Percentiles rank a stretch among this genome's conserved stretches.
Evolutionary conservation across 2,797 vertebrate genomes (phyloP).

Genomic region (Cetoscarus ocellatus): DNA sequence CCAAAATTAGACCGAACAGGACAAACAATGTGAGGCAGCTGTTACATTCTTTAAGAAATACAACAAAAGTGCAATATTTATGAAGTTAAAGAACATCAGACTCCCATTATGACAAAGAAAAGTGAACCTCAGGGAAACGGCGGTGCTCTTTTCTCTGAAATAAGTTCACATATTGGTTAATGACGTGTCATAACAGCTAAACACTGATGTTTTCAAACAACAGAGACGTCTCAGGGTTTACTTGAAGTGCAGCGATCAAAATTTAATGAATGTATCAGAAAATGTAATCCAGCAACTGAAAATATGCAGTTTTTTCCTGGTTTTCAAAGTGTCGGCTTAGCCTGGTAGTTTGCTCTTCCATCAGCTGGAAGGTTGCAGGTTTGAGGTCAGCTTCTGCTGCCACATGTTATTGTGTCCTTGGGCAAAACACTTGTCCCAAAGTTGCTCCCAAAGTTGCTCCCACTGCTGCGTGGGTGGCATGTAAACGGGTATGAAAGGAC

Average conservation of each 20-base stretch:
- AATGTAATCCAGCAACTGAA: background rate
- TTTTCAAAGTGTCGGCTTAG: too few relatives aligned
- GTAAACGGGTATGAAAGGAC: too few relatives aligned
- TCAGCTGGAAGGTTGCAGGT: too few relatives aligned
- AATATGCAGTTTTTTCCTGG: background rate
- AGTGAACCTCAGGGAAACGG: background rate
- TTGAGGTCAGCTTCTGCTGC: too few relatives aligned
- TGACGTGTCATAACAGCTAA: background rate
- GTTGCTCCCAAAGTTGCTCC: too few relatives aligned
- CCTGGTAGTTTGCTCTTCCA: too few relatives aligned
- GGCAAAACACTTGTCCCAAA: too few relatives aligned
- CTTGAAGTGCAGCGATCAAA: background rate
- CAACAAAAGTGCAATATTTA: slow-evolving; percentile 21
- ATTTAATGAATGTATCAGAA: background rate
- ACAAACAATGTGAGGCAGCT: slow-evolving; percentile 9
- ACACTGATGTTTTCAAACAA: background rate
- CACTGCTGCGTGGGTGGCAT: too few relatives aligned
- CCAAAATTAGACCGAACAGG: slow-evolving; percentile 1
- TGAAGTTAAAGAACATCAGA: slow-evolving; percentile 1
- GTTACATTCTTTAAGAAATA: slow-evolving; percentile 7
- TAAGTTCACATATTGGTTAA: background rate
- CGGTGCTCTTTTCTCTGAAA: background rate
- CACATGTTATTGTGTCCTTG: too few relatives aligned
- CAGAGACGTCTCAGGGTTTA: background rate
- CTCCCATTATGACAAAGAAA: background rate